A percentile compares a stretch with the other conserved stretches of the same genome.
Conservation (phyloP, 2,797 vertebrate species). For the Momotus momota region DNA sequence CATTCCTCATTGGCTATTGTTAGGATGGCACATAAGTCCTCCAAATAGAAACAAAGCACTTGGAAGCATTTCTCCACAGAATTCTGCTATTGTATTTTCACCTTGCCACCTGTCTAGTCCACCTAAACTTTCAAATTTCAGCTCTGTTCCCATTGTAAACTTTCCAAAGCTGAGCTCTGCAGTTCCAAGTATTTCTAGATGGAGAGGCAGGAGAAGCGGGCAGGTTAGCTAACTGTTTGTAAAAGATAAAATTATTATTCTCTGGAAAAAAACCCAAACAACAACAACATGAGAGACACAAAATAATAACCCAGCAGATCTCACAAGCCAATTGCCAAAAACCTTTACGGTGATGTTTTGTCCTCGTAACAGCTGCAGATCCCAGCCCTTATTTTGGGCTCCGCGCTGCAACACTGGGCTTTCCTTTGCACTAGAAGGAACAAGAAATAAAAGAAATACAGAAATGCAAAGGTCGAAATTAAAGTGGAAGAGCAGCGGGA, state of each 20-base stretch:
- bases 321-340: slow-evolving; percentile 63
- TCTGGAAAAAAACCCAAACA: neutral
- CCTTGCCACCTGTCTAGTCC: neutral
- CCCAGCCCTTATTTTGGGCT: slow-evolving; percentile 40
- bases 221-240: slow-evolving; percentile 65
- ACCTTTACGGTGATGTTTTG: slow-evolving; percentile 21
- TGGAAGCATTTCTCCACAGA: neutral
- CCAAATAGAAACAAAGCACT: neutral
- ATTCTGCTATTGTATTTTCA: neutral
- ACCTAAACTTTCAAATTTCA: slow-evolving; percentile 17
- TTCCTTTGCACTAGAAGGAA: slow-evolving; percentile 34
- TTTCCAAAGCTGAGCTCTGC: slow-evolving; percentile 5
- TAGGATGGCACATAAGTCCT: neutral
- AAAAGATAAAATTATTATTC: slow-evolving; percentile 73
- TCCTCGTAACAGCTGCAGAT: slow-evolving; percentile 36
- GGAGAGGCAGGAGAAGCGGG: slow-evolving; percentile 6
- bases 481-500: slow-evolving; percentile 32
- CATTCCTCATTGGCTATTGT: neutral
- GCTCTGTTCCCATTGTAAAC: neutral
- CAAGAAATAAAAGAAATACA: neutral
- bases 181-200: slow-evolving; percentile 38
- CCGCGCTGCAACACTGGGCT: slow-evolving; percentile 41
- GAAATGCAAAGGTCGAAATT: neutral
- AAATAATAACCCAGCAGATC: slow-evolving; percentile 44
- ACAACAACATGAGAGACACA: neutral